phyloP scores from a whole-genome alignment of 2,797 vertebrate genomes.

The Clarias pachynema region DNA sequence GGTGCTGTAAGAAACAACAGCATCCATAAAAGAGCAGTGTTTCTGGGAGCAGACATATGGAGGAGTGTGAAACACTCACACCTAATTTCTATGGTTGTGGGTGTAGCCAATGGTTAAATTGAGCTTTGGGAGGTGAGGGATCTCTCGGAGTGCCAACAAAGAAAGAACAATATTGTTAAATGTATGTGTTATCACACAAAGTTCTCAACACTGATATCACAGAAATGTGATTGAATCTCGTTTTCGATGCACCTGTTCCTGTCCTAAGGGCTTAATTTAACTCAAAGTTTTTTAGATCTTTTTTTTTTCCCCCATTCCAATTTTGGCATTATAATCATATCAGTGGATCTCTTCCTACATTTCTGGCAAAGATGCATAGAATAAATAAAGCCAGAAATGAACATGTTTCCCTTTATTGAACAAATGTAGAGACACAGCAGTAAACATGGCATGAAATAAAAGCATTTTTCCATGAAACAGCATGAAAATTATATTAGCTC shows the following conservation, averaged over 20 bases:
- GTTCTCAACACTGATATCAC: conserved; percentile 13
- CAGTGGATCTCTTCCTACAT: background rate
- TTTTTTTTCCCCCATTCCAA: too few species aligned
- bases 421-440: background rate
- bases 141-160: background rate
- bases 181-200: background rate
- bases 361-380: conserved; percentile 11
- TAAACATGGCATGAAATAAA: background rate
- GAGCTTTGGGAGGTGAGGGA: background rate
- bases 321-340: background rate
- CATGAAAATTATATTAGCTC: background rate
- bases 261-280: background rate
- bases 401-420: background rate
- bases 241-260: background rate
- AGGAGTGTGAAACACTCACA: conserved; percentile 2
- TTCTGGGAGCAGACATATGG: background rate
- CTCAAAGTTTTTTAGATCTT: background rate
- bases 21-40: background rate
- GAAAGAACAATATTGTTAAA: background rate
- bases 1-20: background rate
- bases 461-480: background rate
- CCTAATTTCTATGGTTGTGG: background rate
- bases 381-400: background rate
- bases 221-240: background rate
- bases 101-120: background rate